Evolutionary conservation across 2,113 vertebrate species (phyloP), one percentile per base, ranked within the genome.

Genomic region (Carollia perspicillata): DNA sequence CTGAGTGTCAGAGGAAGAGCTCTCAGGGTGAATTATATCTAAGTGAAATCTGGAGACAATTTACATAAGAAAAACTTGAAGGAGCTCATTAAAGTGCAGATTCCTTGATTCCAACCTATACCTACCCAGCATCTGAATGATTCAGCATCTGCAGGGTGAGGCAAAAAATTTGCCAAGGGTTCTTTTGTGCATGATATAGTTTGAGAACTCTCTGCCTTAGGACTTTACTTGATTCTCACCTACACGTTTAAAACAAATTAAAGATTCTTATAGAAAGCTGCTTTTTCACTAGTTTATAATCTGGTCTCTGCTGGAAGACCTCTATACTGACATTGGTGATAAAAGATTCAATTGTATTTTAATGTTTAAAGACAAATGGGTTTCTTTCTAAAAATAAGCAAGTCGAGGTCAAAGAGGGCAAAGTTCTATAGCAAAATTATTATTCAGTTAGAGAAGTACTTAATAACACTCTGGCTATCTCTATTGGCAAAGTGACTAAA

Each of bases 361-460:
- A 95, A 77, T 90, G 68, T 86, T 93, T 97, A 95, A 37, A 47
- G 72, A 90, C 53, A 95, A 93, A 92, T 87, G 51, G 17, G 60
- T 95, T 95, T 96, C 49, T 84, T 96, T 93, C 87, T 93, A 97
- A 95, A 96, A 93, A 92, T 95, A 93, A 47, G n/a, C 37, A 93
- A 42, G 35, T 66, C 3, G 33, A 23, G 49, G 42, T 90, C 74
- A 17, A 42, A 8, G 42, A 72, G 33, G 44, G 44, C 7, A 79
- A 87, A 84, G 51, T 44, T 90, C 51, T 90, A 33, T 28, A 60
- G 53, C 40, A 96, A 94, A 92, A 81, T 93, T 87, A 92, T 95
- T 26, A 68, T 80, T 94, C 71, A 68, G 71, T 37, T 92, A 28
- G 30, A 89, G 75, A 84, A 37, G 30, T 63, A 22, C 20, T 95